A percentile compares a stretch with the other conserved stretches of the same genome.
phyloP scores from a whole-genome alignment of 2,113 vertebrate species.

The Cervus canadensis region DNA sequence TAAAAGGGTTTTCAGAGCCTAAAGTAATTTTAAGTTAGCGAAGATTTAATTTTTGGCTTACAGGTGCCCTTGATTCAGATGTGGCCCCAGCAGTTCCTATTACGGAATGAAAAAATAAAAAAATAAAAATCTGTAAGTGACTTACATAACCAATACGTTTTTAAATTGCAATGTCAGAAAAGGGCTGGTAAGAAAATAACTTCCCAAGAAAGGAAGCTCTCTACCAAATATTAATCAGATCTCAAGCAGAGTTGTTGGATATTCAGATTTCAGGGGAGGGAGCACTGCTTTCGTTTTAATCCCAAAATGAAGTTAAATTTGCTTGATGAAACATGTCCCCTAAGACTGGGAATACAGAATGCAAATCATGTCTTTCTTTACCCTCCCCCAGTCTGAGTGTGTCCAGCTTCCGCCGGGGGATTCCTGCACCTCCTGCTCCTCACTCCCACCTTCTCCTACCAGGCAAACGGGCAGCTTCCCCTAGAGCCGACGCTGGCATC shows the following conservation, averaged over 20 bases:
- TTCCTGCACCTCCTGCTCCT: conserved; percentile 22
- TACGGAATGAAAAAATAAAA: background rate
- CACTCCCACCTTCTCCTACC: conserved; percentile 66
- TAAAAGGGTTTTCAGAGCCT: conserved; percentile 85
- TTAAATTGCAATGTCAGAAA: background rate
- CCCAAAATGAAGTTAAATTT: conserved; percentile 41
- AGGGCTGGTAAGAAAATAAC: background rate
- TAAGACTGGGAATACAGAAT: conserved; percentile 14
- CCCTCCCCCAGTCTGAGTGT: conserved; percentile 6
- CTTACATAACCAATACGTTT: background rate
- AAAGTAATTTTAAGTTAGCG: conserved; percentile 85
- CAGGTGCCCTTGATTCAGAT: conserved; percentile 78
- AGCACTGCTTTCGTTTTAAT: background rate
- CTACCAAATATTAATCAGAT: conserved; percentile 18
- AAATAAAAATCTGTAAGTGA: background rate
- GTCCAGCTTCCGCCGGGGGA: conserved; percentile 26
- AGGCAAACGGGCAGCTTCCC: conserved; percentile 58
- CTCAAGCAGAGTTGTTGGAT: background rate
- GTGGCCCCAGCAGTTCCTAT: conserved; percentile 53
- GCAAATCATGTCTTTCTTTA: background rate
- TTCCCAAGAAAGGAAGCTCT: background rate
- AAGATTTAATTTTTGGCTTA: conserved; percentile 85
- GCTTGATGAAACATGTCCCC: conserved; percentile 24
- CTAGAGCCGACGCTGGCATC: conserved; percentile 64
- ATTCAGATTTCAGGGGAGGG: background rate